Base-by-base conservation (phyloP, 2,888 invertebrate genomes). In the Synergus laeviventris region DNA sequence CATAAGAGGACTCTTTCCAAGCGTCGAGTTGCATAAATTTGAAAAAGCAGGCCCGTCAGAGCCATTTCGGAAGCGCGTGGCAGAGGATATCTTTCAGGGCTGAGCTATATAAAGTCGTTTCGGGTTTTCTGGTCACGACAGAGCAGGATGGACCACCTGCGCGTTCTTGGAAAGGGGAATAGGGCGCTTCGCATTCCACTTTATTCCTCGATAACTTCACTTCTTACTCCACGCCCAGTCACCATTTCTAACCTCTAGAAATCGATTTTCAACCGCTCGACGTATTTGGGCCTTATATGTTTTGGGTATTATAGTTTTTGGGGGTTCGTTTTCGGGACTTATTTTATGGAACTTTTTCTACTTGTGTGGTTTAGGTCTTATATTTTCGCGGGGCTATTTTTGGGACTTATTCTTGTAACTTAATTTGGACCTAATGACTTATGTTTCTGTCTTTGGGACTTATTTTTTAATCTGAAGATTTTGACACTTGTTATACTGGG, bases 121-220 rank as follows among this genome's bases (percentile, higher is more conserved):
- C 78, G 79, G 83, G 81, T 83, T 86, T 87, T 86, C 83, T 84
- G 77, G 70, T 70, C 70, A 70, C 70, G 70, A 70, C 70, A 70
- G 70, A 45, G 24, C 70, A 70, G 45, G 39, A 79, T 78, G 75
- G 83, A 78, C 85, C 85, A 86, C 86, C 85, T 83, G 82, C 81
- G 84, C 76, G 83, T 88, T 88, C 87, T 79, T 60, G 83, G 87
- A 88, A 88, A 85, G 70, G 49, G 70, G 70, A 70, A 70, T 75
- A 73, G 74, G 78, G 76, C 80, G 79, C 80, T 74, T 82, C 79
- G 77, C 79, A 81, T 85, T 84, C 81, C 78, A 74, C 81, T 85
- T 84, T 82, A 82, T 81, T 76, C 78, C 78, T 74, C 80, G 78
- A 77, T 82, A 78, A 76, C 81, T 77, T 81, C 78, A 74, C 24